Percentiles rank a stretch among this genome's conserved stretches.
Evolutionary conservation across 2,113 vertebrate genomes (phyloP).

Genomic region (Ardeotis arabs): DNA sequence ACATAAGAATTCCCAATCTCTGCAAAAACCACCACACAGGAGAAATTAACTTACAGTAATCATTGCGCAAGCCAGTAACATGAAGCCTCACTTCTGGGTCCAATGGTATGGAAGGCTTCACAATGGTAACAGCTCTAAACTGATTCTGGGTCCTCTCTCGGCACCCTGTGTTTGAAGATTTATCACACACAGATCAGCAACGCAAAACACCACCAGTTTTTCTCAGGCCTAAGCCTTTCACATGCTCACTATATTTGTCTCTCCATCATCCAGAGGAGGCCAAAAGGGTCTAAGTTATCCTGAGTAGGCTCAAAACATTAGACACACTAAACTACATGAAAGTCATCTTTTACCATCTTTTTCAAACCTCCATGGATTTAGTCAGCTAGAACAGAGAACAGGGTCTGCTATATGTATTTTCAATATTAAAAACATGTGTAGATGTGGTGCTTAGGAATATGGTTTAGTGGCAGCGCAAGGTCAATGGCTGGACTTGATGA

Average conservation of each 20-base stretch:
- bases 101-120: background rate
- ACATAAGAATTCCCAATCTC: background rate
- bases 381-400: background rate
- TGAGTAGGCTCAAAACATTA: background rate
- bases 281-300: background rate
- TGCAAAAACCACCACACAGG: background rate
- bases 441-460: too few species aligned
- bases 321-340: background rate
- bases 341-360: background rate
- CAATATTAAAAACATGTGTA: too few species aligned
- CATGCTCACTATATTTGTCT: background rate
- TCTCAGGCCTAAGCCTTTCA: background rate
- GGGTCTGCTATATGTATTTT: too few species aligned
- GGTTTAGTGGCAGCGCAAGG: too few species aligned
- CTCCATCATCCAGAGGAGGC: background rate
- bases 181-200: background rate
- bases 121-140: background rate
- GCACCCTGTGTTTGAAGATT: conserved; percentile 39
- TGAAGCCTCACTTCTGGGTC: conserved; percentile 65
- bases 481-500: too few species aligned
- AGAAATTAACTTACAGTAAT: conserved; percentile 77
- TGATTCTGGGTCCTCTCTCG: background rate
- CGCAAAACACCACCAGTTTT: background rate
- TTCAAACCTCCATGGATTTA: background rate
- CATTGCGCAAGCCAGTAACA: conserved; percentile 73